Base-by-base conservation (phyloP, 2,888 invertebrate species). In the Augiades crinisus region DNA sequence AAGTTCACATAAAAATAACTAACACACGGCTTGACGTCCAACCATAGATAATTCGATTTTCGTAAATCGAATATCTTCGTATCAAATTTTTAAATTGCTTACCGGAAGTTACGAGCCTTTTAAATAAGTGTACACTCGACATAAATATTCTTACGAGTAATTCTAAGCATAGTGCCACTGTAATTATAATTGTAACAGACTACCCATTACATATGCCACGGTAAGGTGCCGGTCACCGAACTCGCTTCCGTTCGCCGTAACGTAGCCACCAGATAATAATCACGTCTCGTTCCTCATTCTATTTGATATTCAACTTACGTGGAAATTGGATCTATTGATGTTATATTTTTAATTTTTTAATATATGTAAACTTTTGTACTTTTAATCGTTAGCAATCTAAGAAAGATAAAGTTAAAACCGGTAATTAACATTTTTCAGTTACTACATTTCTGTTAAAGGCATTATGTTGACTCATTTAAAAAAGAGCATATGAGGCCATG, bases 151-250 rank as follows among this genome's bases (percentile, higher is more conserved):
- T 38, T 5, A 27, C 21, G 19, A 7, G 14, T 8, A 10, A 13
- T 44, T 13, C 43, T 13, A 30, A 30, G 13, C 47, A 19, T 37
- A 30, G 37, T 37, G 16, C n/a, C n/a, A n/a, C n/a, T n/a, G 31
- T 59, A 59, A 60, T 80, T 74, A 75, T 62, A 61, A 61, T 53
- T 57, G 58, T 61, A 63, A 62, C 61, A 50, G 59, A 1, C 21
- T 10, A 31, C 22, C 43, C 56, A 76, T 79, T 78, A 75, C 70
- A 74, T 78, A 80, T 77, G 72, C 76, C 67, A 72, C 72, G 72
- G 77, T 77, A 73, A 69, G 68, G 58, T 54, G 58, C 38, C 77
- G 83, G 83, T 68, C 86, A 56, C 75, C 83, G 85, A 85, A 83
- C 86, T 62, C 78, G 68, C 74, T 78, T 80, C 82, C 81, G 81